Evolutionary conservation across 2,888 invertebrate genomes (phyloP), one percentile per base, ranked within the genome.

Genomic region (Chloroclystis v-ata): DNA sequence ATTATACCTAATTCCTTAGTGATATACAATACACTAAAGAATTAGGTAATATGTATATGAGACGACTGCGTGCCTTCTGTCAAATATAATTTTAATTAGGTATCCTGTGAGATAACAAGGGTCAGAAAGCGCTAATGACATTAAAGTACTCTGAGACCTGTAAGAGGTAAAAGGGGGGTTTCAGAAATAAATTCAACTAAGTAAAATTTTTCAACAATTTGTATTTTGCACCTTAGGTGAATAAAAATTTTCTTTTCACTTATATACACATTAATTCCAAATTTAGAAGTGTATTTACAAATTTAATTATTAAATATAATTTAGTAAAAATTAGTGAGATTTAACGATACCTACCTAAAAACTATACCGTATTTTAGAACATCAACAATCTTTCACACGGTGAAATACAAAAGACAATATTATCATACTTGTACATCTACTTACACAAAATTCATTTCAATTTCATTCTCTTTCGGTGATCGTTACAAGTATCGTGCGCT

Each of bases 211-310:
- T 78, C 82, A 85, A 87, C 84, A 82, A 83, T 80, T 83, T 87
- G 83, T 85, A 87, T 85, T 87, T 84, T 75, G 72, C 86, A 86
- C 86, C 86, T 86, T 82, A 81, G 85, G 84, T 85, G 86, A 85
- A 86, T 86, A 86, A 85, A 86, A 84, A 77, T 67, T 42, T 70
- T 76, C 68, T 73, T 79, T 82, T 77, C 75, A 83, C 78, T 83
- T 87, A 86, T 87, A 87, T 88, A 88, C 87, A 88, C 84, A 87
- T 82, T 86, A 86, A 81, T 85, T 83, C 75, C 74, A 84, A 87
- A 84, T 85, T 82, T 87, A 82, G 83, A 76, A 82, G 89, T 89
- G 88, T 89, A 89, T 89, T 89, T 89, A 89, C 88, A 89, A 88
- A 89, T 88, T 87, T 86, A 87, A 86, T 84, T 82, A 83, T 87